phyloP scores from a whole-genome alignment of 1,140 invertebrate genomes.

The Colletes latitarsis region DNA sequence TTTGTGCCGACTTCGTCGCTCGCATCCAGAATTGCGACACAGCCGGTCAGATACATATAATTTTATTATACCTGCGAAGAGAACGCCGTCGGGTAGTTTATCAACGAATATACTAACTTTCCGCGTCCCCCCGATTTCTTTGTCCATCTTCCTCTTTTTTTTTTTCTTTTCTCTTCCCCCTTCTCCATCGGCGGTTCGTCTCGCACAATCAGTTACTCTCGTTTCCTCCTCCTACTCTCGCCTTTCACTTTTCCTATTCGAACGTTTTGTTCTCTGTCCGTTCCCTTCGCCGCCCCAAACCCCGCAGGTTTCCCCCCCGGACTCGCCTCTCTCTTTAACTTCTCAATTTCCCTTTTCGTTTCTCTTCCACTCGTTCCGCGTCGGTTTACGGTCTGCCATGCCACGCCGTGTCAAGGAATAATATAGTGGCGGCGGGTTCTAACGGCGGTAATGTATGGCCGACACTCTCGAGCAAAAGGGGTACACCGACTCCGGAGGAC shows the following conservation, averaged over 20 bases:
- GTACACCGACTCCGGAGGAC: slow-evolving; percentile 62
- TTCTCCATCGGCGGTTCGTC: not conserved
- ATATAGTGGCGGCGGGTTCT: slow-evolving; percentile 71
- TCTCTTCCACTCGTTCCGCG: slow-evolving; percentile 45
- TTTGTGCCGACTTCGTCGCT: slow-evolving; percentile 66
- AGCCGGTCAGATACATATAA: slow-evolving; percentile 70
- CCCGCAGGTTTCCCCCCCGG: not conserved
- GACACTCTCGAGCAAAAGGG: slow-evolving; percentile 66
- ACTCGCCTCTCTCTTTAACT: not conserved
- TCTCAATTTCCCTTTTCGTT: slow-evolving; percentile 13
- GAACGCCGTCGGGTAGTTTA: slow-evolving; percentile 72
- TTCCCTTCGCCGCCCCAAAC: not conserved
- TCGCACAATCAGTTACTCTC: not conserved
- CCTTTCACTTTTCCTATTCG: not conserved
- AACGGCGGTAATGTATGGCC: slow-evolving; percentile 73
- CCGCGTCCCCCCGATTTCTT: slow-evolving; percentile 30
- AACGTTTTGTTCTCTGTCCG: slow-evolving; percentile 22
- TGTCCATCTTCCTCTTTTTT: not conserved
- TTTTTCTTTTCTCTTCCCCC: not conserved
- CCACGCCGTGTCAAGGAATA: slow-evolving; percentile 64
- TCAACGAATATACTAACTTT: slow-evolving; percentile 62
- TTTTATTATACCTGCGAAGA: slow-evolving; percentile 75
- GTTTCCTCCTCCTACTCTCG: not conserved
- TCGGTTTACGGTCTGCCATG: slow-evolving; percentile 37
- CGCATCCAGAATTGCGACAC: slow-evolving; percentile 70